Conservation (phyloP, 2,888 invertebrate species). For the Tipula unca region DNA sequence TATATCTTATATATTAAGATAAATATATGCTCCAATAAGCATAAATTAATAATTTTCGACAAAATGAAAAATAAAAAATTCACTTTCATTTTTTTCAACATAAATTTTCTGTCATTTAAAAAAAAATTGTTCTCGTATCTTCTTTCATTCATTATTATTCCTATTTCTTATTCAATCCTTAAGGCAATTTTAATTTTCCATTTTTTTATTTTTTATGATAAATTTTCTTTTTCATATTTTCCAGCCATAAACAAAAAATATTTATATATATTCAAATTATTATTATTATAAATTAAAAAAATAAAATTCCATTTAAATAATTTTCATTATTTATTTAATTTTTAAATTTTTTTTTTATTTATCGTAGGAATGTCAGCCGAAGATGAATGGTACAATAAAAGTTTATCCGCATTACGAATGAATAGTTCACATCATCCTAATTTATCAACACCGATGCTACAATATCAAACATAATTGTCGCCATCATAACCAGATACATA, state of each 20-base stretch:
- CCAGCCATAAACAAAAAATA: not conserved
- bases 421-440: slow-evolving; percentile 93
- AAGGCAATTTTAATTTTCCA: slow-evolving; percentile 2
- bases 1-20: no score
- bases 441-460: slow-evolving; percentile 91
- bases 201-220: not conserved
- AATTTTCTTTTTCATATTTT: not conserved
- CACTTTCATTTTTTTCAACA: not conserved
- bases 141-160: not conserved
- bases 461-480: slow-evolving; percentile 90
- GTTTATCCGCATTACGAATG: slow-evolving; percentile 93
- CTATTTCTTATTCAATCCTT: not conserved
- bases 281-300: not conserved
- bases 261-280: not conserved
- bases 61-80: not conserved
- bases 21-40: slow-evolving; percentile 8
- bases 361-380: slow-evolving; percentile 77
- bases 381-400: slow-evolving; percentile 98
- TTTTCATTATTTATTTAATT: not conserved
- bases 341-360: not conserved
- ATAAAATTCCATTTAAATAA: not conserved
- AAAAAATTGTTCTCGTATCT: not conserved
- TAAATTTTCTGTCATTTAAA: slow-evolving; percentile 14
- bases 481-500: slow-evolving; percentile 26
- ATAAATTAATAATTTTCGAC: slow-evolving; percentile 1